Base-by-base conservation (phyloP, 35 echinoderm and acorn worm species). In the Ptychodera flava region DNA sequence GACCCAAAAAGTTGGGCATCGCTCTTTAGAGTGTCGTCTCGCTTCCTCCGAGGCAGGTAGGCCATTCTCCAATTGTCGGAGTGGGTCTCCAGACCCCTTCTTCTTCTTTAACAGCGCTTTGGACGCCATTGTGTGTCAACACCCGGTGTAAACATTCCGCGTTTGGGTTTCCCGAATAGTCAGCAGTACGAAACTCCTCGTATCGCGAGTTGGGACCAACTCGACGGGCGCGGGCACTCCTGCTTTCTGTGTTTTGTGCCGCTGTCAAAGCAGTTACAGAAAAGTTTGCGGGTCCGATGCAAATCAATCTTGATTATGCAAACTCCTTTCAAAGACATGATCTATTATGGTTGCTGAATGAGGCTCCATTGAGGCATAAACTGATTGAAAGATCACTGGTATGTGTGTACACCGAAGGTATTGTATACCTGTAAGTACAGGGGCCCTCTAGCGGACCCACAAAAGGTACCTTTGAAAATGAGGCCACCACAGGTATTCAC, bases 1-100 rank as follows among this genome's bases (percentile, higher is more conserved):
- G 6, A 99, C 96, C 15, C 38, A 83, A 79, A 99, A 99, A 34
- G 92, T 80, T 0, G 96, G 96, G 77, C 96, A 92, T 94, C 31
- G 91, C 38, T 28, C 81, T 31, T 12, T 79, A 37, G 16, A 31
- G 79, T 1, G 28, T 77, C 36, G 53, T 90, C 29, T 88, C 78
- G 31, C 31, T 36, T 45, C 85, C 85, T 22, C 77, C 76, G 37
- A 22, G 22, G 45, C 22, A 6, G 45, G 22, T 12, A 64, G 45
- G 6, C 45, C 45, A 22, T 64, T 22, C 45, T 64, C 45, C 22
- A 64, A 64, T 64, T 64, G 45, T 22, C 22, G 6, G 6, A 64
- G 6, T 64, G 45, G 45, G 45, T 64, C 45, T 64, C 45, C 45
- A 22, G 45, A 64, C 29, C 88, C 82, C 75, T 91, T 94, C 81